A percentile compares a stretch with the other conserved stretches of the same genome.
These are phyloP conservation scores for Lutraria lutraria DNA, from an alignment of 2,888 invertebrate species.

Conservation along the genomic window DNA sequence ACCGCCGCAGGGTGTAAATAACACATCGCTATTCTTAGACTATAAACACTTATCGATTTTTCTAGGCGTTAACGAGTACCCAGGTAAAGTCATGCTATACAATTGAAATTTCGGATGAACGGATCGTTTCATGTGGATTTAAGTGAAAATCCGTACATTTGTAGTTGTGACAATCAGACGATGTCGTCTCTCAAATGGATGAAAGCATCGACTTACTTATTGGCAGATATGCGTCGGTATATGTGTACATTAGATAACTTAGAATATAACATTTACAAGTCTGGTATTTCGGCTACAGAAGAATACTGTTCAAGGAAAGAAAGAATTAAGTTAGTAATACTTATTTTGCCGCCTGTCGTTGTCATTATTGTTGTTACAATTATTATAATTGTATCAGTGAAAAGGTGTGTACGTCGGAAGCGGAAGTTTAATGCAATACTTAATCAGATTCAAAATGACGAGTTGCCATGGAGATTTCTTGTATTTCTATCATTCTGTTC, in stretches of 20 bases:
- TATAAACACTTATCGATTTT: too few relatives aligned
- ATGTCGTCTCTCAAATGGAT: not conserved
- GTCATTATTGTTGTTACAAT: not conserved
- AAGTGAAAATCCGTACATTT: not conserved
- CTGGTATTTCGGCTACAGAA: not conserved
- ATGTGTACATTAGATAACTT: not conserved
- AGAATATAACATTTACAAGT: slow-evolving; percentile 2
- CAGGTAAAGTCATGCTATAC: too few relatives aligned
- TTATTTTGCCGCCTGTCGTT: not conserved
- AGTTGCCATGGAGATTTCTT: slow-evolving; percentile 19
- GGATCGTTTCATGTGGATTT: not conserved
- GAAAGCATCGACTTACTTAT: not conserved
- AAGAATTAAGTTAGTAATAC: not conserved
- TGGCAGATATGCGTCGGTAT: not conserved
- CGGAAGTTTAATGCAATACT: not conserved
- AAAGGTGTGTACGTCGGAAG: not conserved
- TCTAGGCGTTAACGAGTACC: too few relatives aligned
- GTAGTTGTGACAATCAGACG: not conserved
- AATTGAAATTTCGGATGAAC: not conserved
- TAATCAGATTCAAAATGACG: slow-evolving; percentile 10
- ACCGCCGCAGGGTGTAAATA: too few relatives aligned
- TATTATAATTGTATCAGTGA: not conserved
- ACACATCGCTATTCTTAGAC: too few relatives aligned
- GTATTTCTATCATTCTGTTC: slow-evolving; percentile 33
- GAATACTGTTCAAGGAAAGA: slow-evolving; percentile 11